Evolutionary conservation across 92 coral and sea anemone genomes (phyloP), one percentile per base, ranked within the genome.

Genomic region (Isaurus tuberculatus): DNA sequence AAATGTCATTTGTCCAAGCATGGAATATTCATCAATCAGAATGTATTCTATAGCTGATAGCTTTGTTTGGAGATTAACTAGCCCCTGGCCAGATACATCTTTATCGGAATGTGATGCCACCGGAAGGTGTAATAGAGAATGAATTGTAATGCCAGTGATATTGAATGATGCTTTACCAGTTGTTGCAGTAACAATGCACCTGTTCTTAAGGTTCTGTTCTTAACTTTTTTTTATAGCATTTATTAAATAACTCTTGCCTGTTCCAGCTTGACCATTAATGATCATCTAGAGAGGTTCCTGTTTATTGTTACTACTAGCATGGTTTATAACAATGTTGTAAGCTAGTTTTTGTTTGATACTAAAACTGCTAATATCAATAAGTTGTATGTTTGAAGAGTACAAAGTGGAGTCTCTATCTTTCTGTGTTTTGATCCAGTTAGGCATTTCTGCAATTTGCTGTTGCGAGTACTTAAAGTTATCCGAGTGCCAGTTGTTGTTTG

Each of bases 391-490:
- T n/a, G 26, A 13, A 28, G 23, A 4, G 0, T 36, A 46, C 44
- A 53, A 19, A 66, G 37, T 67, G 22, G 81, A 40, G 68, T 51
- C 32, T 22, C 37, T 34, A 9, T 70, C 73, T 71, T 67, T 84
- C 58, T 83, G 53, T 43, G 73, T 65, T 75, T 88, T 83, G 36
- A 88, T 79, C 91, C 88, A 88, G 43, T 83, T 73, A 26, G 88
- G 91, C 91, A 88, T 88, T 64, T 75, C 85, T 84, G 79, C 88
- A 23, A 83, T 83, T 46, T 84, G 87, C 79, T 83, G 72, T 34
- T 70, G 48, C 31, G 83, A 44, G 66, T 88, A 83, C 69, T 83
- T 87, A 32, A 15, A 46, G 57, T 83, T 60, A 36, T 83, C 84
- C 43, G 37, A 83, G 11, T 83, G 88, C 91, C 83, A 75, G 79